These are phyloP conservation scores for Sebastes cheni DNA, from an alignment of 2,797 vertebrate species.

Conservation along the genomic window DNA sequence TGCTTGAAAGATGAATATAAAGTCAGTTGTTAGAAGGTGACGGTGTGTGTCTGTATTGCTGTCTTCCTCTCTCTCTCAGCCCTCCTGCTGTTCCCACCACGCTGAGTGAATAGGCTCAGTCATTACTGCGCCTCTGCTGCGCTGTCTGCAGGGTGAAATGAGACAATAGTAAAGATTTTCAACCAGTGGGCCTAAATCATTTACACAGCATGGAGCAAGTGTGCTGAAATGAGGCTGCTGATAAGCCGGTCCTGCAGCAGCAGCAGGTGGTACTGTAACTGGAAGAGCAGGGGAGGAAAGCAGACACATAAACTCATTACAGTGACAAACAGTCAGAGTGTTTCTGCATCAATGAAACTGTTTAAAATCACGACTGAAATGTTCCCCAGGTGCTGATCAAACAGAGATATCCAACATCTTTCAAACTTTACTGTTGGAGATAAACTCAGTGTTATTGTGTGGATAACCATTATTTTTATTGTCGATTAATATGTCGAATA, in stretches of 20 bases:
- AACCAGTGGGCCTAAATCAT: constrained; percentile 73
- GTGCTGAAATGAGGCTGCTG: constrained; percentile 65
- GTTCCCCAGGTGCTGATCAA: constrained; percentile 47
- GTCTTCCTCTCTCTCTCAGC: constrained; percentile 40
- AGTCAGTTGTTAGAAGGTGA: not conserved
- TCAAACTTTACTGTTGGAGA: not conserved
- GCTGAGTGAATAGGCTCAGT: constrained; percentile 76
- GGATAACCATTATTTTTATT: too few species aligned
- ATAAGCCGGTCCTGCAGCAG: constrained; percentile 59
- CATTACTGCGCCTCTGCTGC: constrained; percentile 75
- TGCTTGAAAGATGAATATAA: constrained; percentile 17
- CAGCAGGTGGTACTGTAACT: constrained; percentile 70
- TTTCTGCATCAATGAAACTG: constrained; percentile 53
- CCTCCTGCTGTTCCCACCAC: constrained; percentile 62
- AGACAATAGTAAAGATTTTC: constrained; percentile 80
- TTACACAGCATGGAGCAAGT: constrained; percentile 71
- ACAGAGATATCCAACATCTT: not conserved
- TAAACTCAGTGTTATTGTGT: not conserved
- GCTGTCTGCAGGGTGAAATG: constrained; percentile 76
- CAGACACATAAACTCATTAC: constrained; percentile 59
- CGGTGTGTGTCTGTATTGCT: not conserved
- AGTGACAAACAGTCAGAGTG: constrained; percentile 37
- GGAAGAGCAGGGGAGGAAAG: constrained; percentile 28
- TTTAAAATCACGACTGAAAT: constrained; percentile 38
- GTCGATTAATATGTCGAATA: too few species aligned